phyloP scores from a whole-genome alignment of 2,797 vertebrate species.

The Gymnopithys bicolor region DNA sequence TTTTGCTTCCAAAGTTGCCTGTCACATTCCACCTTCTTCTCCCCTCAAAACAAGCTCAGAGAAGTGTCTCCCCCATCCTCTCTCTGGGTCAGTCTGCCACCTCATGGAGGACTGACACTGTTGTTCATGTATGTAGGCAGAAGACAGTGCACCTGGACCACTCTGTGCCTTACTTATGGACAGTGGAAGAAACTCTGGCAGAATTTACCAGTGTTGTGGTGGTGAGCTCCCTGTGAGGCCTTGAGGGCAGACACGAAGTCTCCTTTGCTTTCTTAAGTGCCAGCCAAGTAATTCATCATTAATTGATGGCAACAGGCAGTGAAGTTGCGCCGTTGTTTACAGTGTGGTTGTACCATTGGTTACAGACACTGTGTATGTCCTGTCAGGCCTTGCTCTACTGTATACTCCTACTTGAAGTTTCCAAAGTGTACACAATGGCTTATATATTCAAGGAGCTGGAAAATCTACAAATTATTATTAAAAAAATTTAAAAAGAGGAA shows the following conservation, averaged over 20 bases:
- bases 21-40: not conserved
- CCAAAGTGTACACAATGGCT: not conserved
- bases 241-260: not conserved
- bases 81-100: not conserved
- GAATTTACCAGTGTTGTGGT: not conserved
- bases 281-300: not conserved
- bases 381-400: not conserved
- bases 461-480: not conserved
- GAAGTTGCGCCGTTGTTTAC: not conserved
- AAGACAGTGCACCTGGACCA: not conserved
- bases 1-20: not conserved
- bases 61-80: not conserved
- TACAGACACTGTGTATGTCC: rapidly evolving
- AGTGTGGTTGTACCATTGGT: rapidly evolving
- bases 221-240: not conserved
- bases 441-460: not conserved
- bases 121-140: not conserved
- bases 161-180: not conserved
- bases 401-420: not conserved
- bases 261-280: not conserved
- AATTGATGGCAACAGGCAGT: too few relatives aligned
- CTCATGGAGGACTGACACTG: not conserved
- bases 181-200: not conserved
- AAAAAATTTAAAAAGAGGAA: not conserved
- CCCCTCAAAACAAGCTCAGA: not conserved